Evolutionary conservation across 1,140 invertebrate species (phyloP).

Genomic region (Lethrus apterus): DNA sequence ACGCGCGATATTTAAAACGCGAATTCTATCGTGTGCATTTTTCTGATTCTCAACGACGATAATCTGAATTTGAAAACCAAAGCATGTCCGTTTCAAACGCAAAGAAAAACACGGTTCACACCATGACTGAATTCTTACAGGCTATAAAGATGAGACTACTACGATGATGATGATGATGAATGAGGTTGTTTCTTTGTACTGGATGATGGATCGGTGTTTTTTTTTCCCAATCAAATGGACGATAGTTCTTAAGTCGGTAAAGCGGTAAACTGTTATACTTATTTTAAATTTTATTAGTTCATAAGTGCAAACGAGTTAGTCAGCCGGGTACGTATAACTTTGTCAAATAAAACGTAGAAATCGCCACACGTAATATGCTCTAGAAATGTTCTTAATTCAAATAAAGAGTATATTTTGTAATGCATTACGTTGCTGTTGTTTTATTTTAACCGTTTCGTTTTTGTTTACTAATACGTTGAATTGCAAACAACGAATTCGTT

Average conservation of each 20-base stretch:
- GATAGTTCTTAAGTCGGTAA: constrained; percentile 23
- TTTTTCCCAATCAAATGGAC: no score
- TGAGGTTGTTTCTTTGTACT: no score
- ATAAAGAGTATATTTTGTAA: constrained; percentile 10
- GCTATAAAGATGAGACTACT: no score
- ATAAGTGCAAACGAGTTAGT: no score
- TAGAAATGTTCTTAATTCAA: constrained; percentile 5
- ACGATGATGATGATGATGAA: no score
- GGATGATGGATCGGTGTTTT: no score
- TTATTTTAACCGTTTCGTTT: constrained; percentile 5
- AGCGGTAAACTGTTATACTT: constrained; percentile 25
- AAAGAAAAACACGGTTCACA: no score
- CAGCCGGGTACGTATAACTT: no score
- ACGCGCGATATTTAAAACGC: no score
- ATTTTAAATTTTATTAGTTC: constrained; percentile 21
- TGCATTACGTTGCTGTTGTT: background rate
- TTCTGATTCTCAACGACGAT: constrained; percentile 7
- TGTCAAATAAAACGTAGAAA: background rate
- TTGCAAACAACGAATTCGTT: constrained; percentile 10
- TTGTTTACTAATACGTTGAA: background rate
- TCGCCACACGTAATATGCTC: constrained; percentile 9
- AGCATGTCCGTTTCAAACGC: constrained; percentile 11
- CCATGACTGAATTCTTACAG: no score
- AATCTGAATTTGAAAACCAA: constrained; percentile 7
- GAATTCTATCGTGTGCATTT: no score